Evolutionary conservation across 2,888 invertebrate genomes (phyloP), one percentile per base, ranked within the genome.

Genomic region (Drosophila robusta): DNA sequence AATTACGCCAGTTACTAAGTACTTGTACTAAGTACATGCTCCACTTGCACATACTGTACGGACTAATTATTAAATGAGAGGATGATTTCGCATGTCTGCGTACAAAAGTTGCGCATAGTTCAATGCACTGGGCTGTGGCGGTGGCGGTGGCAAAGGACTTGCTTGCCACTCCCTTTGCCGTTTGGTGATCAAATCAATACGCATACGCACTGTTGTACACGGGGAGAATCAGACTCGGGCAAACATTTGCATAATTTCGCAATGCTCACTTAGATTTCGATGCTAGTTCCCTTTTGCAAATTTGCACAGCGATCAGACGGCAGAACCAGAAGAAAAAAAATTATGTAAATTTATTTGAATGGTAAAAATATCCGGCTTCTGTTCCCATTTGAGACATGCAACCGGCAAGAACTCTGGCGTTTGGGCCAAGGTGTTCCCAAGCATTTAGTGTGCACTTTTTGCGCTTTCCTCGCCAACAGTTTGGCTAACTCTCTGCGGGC

Each of bases 211-310:
- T 46, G 80, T 79, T 79, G 71, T 76, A 51, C 64, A 42, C 16
- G 41, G 54, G 39, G 12, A 58, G 60, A 68, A 61, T 61, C 52
- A 54, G 61, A 64, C 57, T 51, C 56, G 42, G 22, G 75, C 63
- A 74, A 79, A 76, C 65, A 88, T 83, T 83, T 83, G 78, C 88
- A 83, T 83, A 88, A 86, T 86, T 83, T 80, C 74, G 71, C 70
- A 77, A 77, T 75, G 88, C 77, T 80, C 83, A 77, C 80, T 80
- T 75, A 65, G 75, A 72, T 75, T 74, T 63, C 42, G 68, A 64
- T 75, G 55, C 62, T 62, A 75, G 62, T 42, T 60, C 39, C 56
- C 52, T 9, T 29, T 63, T n/a, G 44, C 60, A 62, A 64, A 70
- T 56, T 79, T 75, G 39, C 66, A 61, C 50, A 58, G 24, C 50